Conservation (phyloP, 2,113 vertebrate species). For the Mesoclemmys tuberculata region DNA sequence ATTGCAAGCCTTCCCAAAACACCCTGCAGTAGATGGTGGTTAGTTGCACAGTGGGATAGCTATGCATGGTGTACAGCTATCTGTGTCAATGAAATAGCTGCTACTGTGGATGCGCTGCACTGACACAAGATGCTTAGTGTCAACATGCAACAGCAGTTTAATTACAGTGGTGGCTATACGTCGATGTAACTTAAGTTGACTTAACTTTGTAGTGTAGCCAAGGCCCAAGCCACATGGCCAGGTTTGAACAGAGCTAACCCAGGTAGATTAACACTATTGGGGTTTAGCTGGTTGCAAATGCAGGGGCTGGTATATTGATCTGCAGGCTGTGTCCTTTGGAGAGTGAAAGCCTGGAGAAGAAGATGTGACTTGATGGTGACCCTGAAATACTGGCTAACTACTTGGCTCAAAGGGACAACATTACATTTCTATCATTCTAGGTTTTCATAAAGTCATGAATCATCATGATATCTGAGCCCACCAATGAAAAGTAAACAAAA, state of each 20-base stretch:
- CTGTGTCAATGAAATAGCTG: no score
- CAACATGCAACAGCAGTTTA: no score
- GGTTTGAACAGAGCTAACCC: not conserved
- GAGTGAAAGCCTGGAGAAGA: not conserved
- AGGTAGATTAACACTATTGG: not conserved
- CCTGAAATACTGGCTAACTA: not conserved
- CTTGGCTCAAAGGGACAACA: not conserved
- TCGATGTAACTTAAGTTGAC: no score
- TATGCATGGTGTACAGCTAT: no score
- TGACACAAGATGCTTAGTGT: no score
- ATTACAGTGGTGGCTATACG: no score
- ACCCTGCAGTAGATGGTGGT: no score
- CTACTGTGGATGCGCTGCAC: no score
- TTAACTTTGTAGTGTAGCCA: no score
- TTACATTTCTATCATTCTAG: not conserved
- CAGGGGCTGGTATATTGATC: not conserved
- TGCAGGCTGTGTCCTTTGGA: not conserved
- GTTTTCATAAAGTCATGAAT: not conserved
- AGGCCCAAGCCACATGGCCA: not conserved
- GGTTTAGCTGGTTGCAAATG: not conserved
- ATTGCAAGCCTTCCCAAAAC: no score
- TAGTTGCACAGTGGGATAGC: no score
- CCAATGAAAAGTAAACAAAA: not conserved
- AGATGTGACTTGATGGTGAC: not conserved
- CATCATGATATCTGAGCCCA: not conserved